phyloP scores from a whole-genome alignment of 2,797 vertebrate genomes.

The Knipowitschia caucasica region DNA sequence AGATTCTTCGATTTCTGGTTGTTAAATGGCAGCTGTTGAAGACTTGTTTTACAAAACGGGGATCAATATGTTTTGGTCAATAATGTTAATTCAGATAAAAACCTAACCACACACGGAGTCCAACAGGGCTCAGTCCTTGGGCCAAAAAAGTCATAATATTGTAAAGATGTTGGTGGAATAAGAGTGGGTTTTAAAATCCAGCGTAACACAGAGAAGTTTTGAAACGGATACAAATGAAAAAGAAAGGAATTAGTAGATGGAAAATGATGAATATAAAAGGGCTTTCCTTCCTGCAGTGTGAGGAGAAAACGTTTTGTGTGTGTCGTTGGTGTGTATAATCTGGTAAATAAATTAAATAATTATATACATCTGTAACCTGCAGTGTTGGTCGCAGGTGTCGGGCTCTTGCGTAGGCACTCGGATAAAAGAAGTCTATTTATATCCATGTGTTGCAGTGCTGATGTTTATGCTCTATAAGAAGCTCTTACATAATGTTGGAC shows the following conservation, averaged over 20 bases:
- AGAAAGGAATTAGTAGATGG: constrained; percentile 42
- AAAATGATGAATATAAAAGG: constrained; percentile 44
- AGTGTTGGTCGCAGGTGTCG: constrained; percentile 42
- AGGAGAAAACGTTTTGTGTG: no score
- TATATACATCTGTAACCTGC: constrained; percentile 28
- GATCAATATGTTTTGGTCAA: no score
- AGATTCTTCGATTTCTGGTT: no score
- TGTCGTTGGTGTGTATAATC: no score
- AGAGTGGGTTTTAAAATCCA: constrained; percentile 43
- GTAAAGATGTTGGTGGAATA: constrained; percentile 56
- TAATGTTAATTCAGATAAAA: no score
- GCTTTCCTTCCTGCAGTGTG: constrained; percentile 33
- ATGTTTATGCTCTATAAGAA: constrained; percentile 38
- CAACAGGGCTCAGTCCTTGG: constrained; percentile 57
- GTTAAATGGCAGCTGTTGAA: no score
- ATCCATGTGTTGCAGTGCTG: constrained; percentile 46
- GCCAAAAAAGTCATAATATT: constrained; percentile 53
- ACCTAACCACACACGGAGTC: no score
- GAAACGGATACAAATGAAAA: constrained; percentile 27
- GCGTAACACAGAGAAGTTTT: constrained; percentile 10
- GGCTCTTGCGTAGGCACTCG: constrained; percentile 57
- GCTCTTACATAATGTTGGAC: constrained; percentile 51
- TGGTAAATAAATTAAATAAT: no score
- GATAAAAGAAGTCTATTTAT: constrained; percentile 62
- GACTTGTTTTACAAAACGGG: no score